phyloP scores from a whole-genome alignment of 1,140 invertebrate species.

The Hyphantria cunea region DNA sequence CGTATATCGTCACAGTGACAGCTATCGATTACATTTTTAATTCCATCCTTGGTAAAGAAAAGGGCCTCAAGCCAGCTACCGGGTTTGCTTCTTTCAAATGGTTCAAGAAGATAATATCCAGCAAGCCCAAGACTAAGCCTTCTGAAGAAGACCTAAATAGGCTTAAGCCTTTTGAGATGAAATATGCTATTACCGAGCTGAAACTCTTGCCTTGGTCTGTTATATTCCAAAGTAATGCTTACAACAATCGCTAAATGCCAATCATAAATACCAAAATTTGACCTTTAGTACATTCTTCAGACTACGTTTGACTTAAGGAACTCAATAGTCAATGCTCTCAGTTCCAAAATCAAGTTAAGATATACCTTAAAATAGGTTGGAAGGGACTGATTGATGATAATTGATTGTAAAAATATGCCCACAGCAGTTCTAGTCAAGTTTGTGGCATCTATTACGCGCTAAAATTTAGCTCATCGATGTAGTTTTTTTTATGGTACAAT shows the following conservation, averaged over 20 bases:
- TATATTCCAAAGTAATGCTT: constrained; percentile 54
- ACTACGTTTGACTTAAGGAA: no score
- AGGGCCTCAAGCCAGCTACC: constrained; percentile 23
- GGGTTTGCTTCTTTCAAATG: constrained; percentile 35
- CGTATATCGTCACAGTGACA: constrained; percentile 59
- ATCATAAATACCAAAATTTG: no score
- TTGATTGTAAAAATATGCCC: no score
- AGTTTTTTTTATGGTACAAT: no score
- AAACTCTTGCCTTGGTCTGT: constrained; percentile 72
- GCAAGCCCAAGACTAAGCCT: constrained; percentile 40
- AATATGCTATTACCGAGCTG: constrained; percentile 57
- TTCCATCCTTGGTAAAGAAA: constrained; percentile 46
- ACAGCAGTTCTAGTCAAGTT: no score
- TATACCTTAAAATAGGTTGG: no score
- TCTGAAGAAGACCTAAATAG: constrained; percentile 24
- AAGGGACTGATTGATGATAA: no score
- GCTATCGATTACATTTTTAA: constrained; percentile 71
- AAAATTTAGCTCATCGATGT: no score
- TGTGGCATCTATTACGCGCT: no score
- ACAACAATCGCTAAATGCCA: neutral
- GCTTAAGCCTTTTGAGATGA: constrained; percentile 49
- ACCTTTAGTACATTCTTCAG: no score
- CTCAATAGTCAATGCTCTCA: no score
- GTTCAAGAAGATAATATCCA: constrained; percentile 33
- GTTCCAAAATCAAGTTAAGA: no score